Evolutionary conservation across 2,113 vertebrate species (phyloP), one percentile per base, ranked within the genome.

Genomic region (Donacobius atricapilla): DNA sequence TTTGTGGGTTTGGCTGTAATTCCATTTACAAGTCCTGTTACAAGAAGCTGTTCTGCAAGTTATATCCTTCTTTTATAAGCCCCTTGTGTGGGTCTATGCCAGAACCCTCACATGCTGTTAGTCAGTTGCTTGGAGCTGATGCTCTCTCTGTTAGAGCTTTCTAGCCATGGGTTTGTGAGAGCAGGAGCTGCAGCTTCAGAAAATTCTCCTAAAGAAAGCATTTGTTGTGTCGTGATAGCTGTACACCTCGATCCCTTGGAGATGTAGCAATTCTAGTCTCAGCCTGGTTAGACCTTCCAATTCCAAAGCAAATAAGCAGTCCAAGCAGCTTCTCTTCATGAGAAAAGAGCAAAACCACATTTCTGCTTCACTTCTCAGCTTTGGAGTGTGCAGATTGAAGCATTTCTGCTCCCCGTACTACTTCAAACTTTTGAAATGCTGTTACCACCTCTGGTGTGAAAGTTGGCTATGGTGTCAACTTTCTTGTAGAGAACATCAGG

Each of bases 1-100:
- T 68, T 21, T 42, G 39, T 84, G 37, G 8, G 53, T 80, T 83
- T 58, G 39, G 7, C 44, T 83, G 23, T 72, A 91, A 76, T 79
- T 94, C 48, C n/a, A 11, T 70, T 61, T 58, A 33, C n/a, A 82
- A 80, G 66, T 65, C 50, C 31, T 61, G 20, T 72, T 96, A 53
- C 10, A 45, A 65, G 57, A 85, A 95, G 61, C 37, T 14, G 15
- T 35, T 76, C 65, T 68, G 6, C 17, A 79, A 78, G 30, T 89
- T 91, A 4, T 1, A 18, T 35, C 19, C 30, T 20, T 15, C 21
- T 58, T 28, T 70, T 21, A 6, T 68, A 22, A 13, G 30, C 21
- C 7, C 5, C 17, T 85, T 77, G 5, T 25, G 22, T 56, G 73
- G 5, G 13, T 68, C 65, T 84, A 57, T 79, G 40, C 48, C 63